These are phyloP conservation scores for Hassar affinis DNA, from an alignment of 2,113 vertebrate genomes.

Conservation along the genomic window DNA sequence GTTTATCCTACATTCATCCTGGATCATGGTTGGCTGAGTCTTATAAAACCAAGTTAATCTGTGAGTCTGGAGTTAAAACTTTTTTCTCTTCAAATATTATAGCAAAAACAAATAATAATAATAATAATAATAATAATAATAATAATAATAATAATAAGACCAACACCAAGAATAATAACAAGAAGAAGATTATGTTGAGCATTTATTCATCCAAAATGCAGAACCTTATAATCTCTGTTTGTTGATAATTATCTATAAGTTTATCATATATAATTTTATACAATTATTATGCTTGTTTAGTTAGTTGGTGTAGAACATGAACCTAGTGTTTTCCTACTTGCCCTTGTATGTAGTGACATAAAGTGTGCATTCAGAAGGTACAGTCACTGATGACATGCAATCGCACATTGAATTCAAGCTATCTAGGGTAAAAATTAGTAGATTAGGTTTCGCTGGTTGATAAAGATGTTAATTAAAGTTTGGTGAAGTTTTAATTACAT, in stretches of 20 bases:
- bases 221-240: no score
- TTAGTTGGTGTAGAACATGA: background rate
- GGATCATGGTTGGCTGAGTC: background rate
- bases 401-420: background rate
- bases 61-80: background rate
- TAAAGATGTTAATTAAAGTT: background rate
- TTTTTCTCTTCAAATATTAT: no score
- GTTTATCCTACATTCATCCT: background rate
- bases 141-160: no score
- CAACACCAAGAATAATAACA: no score
- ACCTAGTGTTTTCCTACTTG: conserved; percentile 81
- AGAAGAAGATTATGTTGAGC: no score
- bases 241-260: no score
- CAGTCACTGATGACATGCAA: conserved; percentile 42
- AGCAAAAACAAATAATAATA: no score
- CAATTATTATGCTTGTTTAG: background rate
- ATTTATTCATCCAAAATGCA: no score
- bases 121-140: background rate
- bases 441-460: background rate
- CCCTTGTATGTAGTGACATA: conserved; percentile 83
- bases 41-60: background rate
- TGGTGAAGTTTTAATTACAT: background rate
- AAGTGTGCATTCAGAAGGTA: conserved; percentile 76
- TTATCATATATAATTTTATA: background rate
- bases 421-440: background rate